These are phyloP conservation scores for Phragmatobia fuliginosa DNA, from an alignment of 2,888 invertebrate genomes.

Conservation along the genomic window DNA sequence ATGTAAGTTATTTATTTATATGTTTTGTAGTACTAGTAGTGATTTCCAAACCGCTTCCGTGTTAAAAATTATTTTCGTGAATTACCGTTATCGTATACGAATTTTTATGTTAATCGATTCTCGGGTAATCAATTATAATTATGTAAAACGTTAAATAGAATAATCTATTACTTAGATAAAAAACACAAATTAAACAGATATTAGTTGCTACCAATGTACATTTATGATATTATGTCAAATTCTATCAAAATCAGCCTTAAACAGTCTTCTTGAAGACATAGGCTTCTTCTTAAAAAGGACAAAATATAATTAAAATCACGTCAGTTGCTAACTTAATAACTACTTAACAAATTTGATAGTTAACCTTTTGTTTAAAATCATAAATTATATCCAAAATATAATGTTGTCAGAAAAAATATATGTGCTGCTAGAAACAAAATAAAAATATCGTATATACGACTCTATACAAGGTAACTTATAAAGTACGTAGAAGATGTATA, in stretches of 20 bases:
- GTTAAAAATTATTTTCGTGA: neutral
- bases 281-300: no score
- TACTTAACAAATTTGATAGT: neutral
- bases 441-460: neutral
- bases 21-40: neutral
- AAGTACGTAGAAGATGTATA: neutral
- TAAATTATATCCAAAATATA: no score
- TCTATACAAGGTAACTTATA: neutral
- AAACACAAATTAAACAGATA: neutral
- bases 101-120: slow-evolving; percentile 8
- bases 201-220: no score
- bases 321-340: neutral
- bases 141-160: neutral
- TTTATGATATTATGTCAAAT: neutral
- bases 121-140: neutral
- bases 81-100: slow-evolving; percentile 1
- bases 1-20: neutral
- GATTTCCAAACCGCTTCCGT: neutral
- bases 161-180: neutral
- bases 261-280: no score
- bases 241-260: neutral
- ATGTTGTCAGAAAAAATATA: neutral
- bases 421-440: neutral
- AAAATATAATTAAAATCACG: neutral
- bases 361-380: neutral